phyloP scores from a whole-genome alignment of 2,113 vertebrate genomes.

The Heterotis niloticus region DNA sequence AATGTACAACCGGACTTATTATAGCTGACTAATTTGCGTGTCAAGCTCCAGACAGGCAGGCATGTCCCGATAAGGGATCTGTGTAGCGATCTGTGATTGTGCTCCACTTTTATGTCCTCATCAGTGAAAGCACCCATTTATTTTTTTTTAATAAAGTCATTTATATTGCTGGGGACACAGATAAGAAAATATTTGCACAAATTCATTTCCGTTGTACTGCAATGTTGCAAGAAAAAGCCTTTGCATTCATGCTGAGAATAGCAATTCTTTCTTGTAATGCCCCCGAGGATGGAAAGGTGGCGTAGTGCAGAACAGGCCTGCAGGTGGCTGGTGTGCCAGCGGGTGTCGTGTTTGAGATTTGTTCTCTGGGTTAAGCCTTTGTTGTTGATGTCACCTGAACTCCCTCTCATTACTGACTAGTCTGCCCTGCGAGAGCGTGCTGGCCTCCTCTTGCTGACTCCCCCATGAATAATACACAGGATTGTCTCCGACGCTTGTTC shows the following conservation, averaged over 20 bases:
- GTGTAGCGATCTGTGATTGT: neutral
- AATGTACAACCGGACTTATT: too few species aligned
- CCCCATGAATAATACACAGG: slow-evolving; percentile 17
- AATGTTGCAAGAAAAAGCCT: neutral
- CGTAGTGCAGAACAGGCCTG: neutral
- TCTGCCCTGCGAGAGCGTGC: slow-evolving; percentile 2
- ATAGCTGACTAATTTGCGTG: too few species aligned
- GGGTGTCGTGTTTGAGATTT: slow-evolving; percentile 1
- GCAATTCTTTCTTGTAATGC: slow-evolving; percentile 18
- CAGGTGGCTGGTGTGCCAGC: neutral
- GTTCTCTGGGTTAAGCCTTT: neutral
- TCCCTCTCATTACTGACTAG: neutral
- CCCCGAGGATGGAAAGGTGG: neutral
- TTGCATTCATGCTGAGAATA: slow-evolving; percentile 21
- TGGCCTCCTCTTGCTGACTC: neutral
- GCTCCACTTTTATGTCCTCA: neutral
- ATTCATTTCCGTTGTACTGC: slow-evolving; percentile 16
- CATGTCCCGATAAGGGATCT: neutral
- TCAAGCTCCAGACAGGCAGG: neutral
- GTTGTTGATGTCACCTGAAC: slow-evolving; percentile 15
- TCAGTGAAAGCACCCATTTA: neutral
- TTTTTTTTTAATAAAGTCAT: neutral
- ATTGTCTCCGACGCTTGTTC: neutral
- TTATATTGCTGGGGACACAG: neutral
- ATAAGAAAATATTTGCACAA: slow-evolving; percentile 9